These are phyloP conservation scores for Sphecodes monilicornis DNA, from an alignment of 2,888 invertebrate species.

Conservation along the genomic window DNA sequence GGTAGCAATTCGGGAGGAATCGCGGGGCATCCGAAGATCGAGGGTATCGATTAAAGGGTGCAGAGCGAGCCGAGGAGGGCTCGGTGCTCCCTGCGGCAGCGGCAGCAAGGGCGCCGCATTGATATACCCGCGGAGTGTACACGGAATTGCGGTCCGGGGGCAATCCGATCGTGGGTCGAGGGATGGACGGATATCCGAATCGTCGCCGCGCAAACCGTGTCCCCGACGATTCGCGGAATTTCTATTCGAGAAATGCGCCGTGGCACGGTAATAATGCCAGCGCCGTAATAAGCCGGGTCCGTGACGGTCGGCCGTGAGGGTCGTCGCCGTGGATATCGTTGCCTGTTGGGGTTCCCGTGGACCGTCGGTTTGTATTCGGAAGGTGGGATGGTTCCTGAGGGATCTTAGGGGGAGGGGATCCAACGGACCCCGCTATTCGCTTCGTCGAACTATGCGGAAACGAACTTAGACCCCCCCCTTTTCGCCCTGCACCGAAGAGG, in stretches of 20 bases:
- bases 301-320: neutral
- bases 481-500: neutral
- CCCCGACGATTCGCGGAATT: slow-evolving; percentile 69
- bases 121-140: slow-evolving; percentile 39
- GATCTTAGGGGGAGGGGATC: slow-evolving; percentile 31
- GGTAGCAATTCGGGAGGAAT: neutral
- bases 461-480: slow-evolving; percentile 62
- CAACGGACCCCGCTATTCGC: slow-evolving; percentile 28
- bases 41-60: slow-evolving; percentile 50
- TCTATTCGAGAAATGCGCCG: slow-evolving; percentile 70
- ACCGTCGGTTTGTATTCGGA: neutral
- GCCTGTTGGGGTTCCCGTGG: neutral
- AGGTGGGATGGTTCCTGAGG: slow-evolving; percentile 48
- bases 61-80: slow-evolving; percentile 12
- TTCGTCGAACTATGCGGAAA: slow-evolving; percentile 72
- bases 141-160: slow-evolving; percentile 60
- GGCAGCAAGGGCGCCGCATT: slow-evolving; percentile 5
- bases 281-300: slow-evolving; percentile 65
- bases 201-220: slow-evolving; percentile 52
- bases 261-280: slow-evolving; percentile 72
- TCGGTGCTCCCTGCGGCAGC: slow-evolving; percentile 22
- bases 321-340: neutral
- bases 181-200: slow-evolving; percentile 55
- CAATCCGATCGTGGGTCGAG: slow-evolving; percentile 45
- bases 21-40: slow-evolving; percentile 34